These are phyloP conservation scores for Falcunculus frontatus DNA, from an alignment of 2,113 vertebrate species.

Conservation along the genomic window DNA sequence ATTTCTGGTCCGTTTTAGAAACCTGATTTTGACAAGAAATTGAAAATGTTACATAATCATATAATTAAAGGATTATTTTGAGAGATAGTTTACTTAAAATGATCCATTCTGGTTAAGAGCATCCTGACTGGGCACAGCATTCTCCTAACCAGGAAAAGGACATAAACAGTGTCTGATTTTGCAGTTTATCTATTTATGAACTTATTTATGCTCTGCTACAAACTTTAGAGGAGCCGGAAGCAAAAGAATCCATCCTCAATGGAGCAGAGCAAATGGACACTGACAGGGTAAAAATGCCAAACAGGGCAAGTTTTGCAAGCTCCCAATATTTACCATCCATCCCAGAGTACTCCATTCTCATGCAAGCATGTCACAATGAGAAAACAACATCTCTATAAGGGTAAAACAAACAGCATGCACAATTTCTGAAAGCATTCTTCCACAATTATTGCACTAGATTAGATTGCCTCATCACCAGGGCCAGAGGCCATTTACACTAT, in stretches of 20 bases:
- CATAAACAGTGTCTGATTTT: background rate
- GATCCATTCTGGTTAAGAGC: background rate
- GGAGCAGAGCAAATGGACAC: background rate
- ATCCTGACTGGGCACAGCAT: background rate
- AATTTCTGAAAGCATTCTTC: slow-evolving; percentile 46
- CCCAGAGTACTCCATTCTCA: background rate
- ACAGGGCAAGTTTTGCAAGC: background rate
- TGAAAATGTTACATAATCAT: background rate
- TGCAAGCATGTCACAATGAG: background rate
- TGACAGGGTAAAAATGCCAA: background rate
- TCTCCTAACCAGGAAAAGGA: background rate
- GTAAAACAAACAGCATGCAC: slow-evolving; percentile 46
- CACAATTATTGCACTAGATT: slow-evolving; percentile 30
- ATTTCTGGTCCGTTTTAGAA: background rate
- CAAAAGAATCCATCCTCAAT: background rate
- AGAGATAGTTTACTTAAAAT: background rate
- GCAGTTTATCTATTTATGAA: background rate
- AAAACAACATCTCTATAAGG: slow-evolving; percentile 28
- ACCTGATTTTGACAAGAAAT: background rate
- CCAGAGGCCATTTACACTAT: slow-evolving; percentile 38
- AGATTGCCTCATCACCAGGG: slow-evolving; percentile 53
- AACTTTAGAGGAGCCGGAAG: background rate
- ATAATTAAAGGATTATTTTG: background rate
- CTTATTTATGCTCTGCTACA: background rate
- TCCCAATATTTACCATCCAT: background rate